Evolutionary conservation across 2,113 vertebrate species (phyloP), one percentile per base, ranked within the genome.

Genomic region (Eudorcas thomsonii): DNA sequence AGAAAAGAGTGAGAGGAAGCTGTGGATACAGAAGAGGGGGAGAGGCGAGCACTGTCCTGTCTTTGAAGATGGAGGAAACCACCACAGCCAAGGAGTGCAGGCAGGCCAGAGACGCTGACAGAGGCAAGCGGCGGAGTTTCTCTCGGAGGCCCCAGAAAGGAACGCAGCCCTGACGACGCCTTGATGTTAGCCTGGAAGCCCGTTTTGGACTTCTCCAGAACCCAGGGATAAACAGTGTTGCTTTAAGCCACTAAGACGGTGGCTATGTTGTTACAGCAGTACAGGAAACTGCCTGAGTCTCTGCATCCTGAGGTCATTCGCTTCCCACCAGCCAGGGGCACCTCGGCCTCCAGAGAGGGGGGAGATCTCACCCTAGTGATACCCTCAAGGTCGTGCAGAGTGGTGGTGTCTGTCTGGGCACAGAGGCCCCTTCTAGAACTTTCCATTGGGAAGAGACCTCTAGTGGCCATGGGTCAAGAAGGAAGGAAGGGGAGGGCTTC

Each of bases 141-240:
- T 25, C 15, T 52, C 2, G 3, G 48, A 55, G 48, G 45, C 23
- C 55, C 43, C 28, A 33, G 33, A 33, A 78, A 3, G 54, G 52
- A n/a, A 7, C 13, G 26, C 33, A 30, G 25, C 77, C 13, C 10
- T 23, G 10, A 25, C 0, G 0, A 16, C 25, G 2, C 50, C 23
- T 28, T 11, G 12, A 30, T 25, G 10, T 28, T 36, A 83, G 62
- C 87, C 33, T 7, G 62, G 4, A 15, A 16, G n/a, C 30, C 28
- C 11, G 26, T 10, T 17, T 14, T 21, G 45, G 26, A n/a, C n/a
- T 43, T 13, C 81, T 78, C 62, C 71, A 54, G 52, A 52, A 39
- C 25, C 81, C 10, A 3, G 59, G 26, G n/a, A 54, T 36, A 52
- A 45, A 11, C 0, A 11, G 36, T 87, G 17, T 43, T 33, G 12